phyloP scores from a whole-genome alignment of 2,888 invertebrate genomes.

The Polymixis lichenea region DNA sequence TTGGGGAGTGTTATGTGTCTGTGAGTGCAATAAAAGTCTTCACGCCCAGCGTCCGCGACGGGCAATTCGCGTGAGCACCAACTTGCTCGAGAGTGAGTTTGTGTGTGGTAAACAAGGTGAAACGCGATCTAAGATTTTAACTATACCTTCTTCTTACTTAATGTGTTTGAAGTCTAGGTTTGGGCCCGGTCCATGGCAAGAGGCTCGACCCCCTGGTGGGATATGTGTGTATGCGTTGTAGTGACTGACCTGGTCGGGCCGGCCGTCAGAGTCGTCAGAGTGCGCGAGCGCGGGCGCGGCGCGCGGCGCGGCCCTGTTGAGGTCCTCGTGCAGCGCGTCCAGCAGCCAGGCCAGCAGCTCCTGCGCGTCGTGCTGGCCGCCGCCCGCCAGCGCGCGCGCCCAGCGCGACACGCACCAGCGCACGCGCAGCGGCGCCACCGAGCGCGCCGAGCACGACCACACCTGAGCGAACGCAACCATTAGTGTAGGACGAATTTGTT shows the following conservation, averaged over 20 bases:
- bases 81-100: too few relatives aligned
- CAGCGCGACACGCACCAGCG: constrained; percentile 96
- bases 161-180: too few relatives aligned
- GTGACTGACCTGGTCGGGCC: constrained; percentile 91
- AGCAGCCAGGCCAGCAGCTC: constrained; percentile 97
- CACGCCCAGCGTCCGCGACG: neutral
- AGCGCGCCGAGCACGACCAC: constrained; percentile 95
- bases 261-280: constrained; percentile 32
- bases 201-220: too few relatives aligned
- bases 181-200: too few relatives aligned
- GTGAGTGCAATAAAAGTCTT: neutral
- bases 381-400: constrained; percentile 96
- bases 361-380: constrained; percentile 98
- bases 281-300: constrained; percentile 19
- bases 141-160: too few relatives aligned
- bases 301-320: constrained; percentile 92
- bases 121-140: too few relatives aligned
- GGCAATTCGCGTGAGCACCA: neutral
- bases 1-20: neutral
- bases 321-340: constrained; percentile 97
- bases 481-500: too few relatives aligned
- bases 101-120: too few relatives aligned
- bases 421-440: constrained; percentile 96
- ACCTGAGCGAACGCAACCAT: constrained; percentile 79
- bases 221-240: too few relatives aligned